These are phyloP conservation scores for Dugesia japonica DNA, from an alignment of 2,888 invertebrate species.

Conservation along the genomic window DNA sequence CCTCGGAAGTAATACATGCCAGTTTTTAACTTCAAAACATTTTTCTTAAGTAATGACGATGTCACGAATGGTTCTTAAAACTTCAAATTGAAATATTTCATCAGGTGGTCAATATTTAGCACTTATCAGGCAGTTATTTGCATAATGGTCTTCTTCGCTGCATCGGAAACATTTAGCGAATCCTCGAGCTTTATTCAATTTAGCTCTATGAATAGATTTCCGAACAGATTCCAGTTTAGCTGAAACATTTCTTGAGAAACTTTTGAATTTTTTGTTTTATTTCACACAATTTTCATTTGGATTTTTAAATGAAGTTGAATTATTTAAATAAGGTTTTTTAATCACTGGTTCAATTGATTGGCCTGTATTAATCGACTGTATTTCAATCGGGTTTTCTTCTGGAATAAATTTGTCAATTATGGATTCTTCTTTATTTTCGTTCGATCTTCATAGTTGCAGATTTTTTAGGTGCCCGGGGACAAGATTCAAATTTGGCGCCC, in stretches of 20 bases:
- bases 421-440: conserved; percentile 23
- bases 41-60: no score
- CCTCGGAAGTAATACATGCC: no score
- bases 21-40: no score
- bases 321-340: neutral
- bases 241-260: conserved; percentile 21
- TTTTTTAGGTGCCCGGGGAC: no score
- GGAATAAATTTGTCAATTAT: conserved; percentile 24
- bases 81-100: no score
- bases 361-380: conserved; percentile 50
- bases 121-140: conserved; percentile 52
- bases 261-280: conserved; percentile 27
- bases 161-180: conserved; percentile 61
- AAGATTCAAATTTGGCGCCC: no score
- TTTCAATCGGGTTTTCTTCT: neutral
- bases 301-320: no score
- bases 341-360: no score
- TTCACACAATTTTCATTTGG: conserved; percentile 25
- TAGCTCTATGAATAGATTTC: neutral
- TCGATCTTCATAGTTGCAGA: neutral
- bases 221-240: neutral
- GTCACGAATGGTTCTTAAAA: no score
- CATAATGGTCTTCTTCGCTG: conserved; percentile 58
- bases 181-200: neutral
- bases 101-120: neutral